phyloP scores from a whole-genome alignment of 2,113 vertebrate species.

The Pseudopipra pipra region DNA sequence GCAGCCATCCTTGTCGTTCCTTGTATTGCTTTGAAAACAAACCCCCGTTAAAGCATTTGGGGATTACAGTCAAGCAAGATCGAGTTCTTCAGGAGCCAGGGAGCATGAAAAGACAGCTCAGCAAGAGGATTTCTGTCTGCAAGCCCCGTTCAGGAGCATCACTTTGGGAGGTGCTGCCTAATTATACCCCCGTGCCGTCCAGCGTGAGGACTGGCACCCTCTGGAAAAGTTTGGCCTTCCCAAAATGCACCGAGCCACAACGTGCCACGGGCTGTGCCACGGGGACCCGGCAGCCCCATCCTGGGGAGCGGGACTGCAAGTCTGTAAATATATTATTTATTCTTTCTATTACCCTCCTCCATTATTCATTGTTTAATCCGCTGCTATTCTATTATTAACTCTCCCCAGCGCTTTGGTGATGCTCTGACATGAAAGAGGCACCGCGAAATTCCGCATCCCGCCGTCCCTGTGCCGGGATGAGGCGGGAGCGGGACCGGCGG shows the following conservation, averaged over 20 bases:
- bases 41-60: background rate
- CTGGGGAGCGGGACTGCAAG: background rate
- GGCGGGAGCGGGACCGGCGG: fast-evolving
- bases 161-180: background rate
- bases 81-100: background rate
- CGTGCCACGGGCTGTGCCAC: fast-evolving
- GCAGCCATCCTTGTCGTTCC: background rate
- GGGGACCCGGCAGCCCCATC: background rate
- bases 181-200: fast-evolving
- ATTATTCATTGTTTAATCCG: constrained; percentile 46
- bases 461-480: fast-evolving
- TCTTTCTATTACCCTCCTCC: constrained; percentile 46
- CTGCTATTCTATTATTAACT: constrained; percentile 53
- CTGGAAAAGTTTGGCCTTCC: background rate
- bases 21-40: background rate
- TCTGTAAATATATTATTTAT: constrained; percentile 47
- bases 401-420: background rate
- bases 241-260: fast-evolving
- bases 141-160: background rate
- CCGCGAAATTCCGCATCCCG: background rate
- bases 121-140: background rate
- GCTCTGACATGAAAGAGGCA: constrained; percentile 31
- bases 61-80: background rate
- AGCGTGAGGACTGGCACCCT: fast-evolving
- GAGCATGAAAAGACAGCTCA: constrained; percentile 25